Evolutionary conservation across 1,140 invertebrate genomes (phyloP).

Genomic region (Thereuonema tuberculata): DNA sequence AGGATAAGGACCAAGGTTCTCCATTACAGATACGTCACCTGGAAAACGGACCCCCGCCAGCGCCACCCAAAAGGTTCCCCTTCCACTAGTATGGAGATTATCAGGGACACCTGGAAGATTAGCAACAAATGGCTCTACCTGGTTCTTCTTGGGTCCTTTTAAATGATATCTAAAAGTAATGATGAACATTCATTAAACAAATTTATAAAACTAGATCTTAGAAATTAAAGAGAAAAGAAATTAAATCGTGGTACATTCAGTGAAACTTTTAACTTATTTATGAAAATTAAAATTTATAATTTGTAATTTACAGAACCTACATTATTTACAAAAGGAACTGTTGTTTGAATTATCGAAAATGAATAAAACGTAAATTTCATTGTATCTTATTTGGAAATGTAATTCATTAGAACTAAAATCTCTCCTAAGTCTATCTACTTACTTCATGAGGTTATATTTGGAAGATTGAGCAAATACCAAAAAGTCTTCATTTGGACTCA

Average conservation of each 20-base stretch:
- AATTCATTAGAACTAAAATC: neutral
- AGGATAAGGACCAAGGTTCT: neutral
- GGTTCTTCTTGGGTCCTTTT: constrained; percentile 56
- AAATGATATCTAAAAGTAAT: constrained; percentile 49
- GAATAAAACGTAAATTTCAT: neutral
- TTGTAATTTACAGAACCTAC: too few relatives aligned
- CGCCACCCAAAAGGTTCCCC: constrained; percentile 50
- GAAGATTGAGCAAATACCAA: constrained; percentile 52
- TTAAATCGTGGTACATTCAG: neutral
- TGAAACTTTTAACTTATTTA: neutral
- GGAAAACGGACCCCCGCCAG: constrained; percentile 32
- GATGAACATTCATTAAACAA: neutral
- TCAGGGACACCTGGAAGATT: constrained; percentile 65
- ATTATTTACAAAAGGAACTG: too few relatives aligned
- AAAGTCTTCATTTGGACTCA: constrained; percentile 48
- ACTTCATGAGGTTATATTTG: constrained; percentile 36
- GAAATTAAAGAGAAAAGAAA: neutral
- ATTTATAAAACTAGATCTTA: neutral
- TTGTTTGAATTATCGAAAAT: too few relatives aligned
- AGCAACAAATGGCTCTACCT: constrained; percentile 53
- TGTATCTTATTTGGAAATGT: neutral
- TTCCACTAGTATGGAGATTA: constrained; percentile 50
- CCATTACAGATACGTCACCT: neutral
- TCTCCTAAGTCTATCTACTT: constrained; percentile 19
- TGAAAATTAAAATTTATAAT: neutral